Percentiles rank a stretch among this genome's conserved stretches.
Evolutionary conservation across 2,113 vertebrate genomes (phyloP).

Genomic region (Pterocles gutturalis): DNA sequence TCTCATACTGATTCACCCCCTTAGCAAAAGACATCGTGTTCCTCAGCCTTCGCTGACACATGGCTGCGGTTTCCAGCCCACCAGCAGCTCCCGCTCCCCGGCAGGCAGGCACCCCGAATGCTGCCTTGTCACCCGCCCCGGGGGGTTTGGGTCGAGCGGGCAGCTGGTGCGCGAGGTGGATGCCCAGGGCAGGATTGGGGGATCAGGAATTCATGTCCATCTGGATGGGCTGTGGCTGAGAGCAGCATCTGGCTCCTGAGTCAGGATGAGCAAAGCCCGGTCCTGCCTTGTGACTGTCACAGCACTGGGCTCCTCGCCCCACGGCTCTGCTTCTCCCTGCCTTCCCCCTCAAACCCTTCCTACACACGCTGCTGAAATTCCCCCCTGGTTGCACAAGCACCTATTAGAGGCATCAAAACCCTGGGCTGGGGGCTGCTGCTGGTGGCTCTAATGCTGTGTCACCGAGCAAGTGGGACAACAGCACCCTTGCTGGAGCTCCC

Average conservation of each 20-base stretch:
- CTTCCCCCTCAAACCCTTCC: neutral
- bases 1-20: constrained; percentile 51
- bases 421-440: neutral
- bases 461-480: neutral
- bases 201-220: rapidly evolving
- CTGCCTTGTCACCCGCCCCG: neutral
- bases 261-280: neutral
- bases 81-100: constrained; percentile 31
- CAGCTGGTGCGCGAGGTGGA: neutral
- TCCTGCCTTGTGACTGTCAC: neutral
- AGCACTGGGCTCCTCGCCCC: neutral
- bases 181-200: neutral
- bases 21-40: constrained; percentile 27
- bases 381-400: neutral
- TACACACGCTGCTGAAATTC: neutral
- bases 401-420: neutral
- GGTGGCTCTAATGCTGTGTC: neutral
- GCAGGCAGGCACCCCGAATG: neutral
- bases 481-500: neutral
- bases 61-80: constrained; percentile 61
- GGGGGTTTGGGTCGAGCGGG: neutral
- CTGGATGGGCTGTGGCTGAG: neutral
- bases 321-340: neutral
- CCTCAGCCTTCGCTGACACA: constrained; percentile 43
- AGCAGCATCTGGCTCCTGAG: neutral